Base-by-base conservation (phyloP, 2,797 vertebrate genomes). In the Streptopelia turtur region DNA sequence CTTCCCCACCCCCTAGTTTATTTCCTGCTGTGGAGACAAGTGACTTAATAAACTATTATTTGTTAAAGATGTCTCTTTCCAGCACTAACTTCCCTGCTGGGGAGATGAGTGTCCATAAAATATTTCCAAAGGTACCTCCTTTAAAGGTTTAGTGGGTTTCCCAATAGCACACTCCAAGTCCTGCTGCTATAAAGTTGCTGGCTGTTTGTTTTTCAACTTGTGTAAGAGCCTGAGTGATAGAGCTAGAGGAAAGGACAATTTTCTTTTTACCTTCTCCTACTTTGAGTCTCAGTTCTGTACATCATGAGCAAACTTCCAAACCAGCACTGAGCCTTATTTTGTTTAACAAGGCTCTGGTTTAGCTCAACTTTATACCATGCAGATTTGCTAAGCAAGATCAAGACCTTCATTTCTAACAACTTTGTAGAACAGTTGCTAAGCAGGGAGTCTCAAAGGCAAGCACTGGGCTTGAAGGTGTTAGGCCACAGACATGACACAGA, bases 321-420 rank as follows among this genome's bases (percentile, higher is more conserved):
- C 56, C 70, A 93, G 64, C 33, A 41, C 90, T 52, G 49, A 93
- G 60, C 75, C 78, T 89, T 96, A 87, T 92, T 87, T 84, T 82
- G 56, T 95, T 96, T 96, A 96, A 95, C 86, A 94, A 94, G 95
- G 88, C 71, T 96, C 91, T 97, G 95, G 86, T 96, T 96, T 96
- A 92, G 83, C 88, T 96, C 94, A 95, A 84, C 31, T 95, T 94
- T 95, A 95, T 96, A 87, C 81, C 53, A 49, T 31, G 39, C 60
- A 83, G 71, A 61, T 94, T 84, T 87, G 52, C 74, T 83, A 74
- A 94, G 93, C 64, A 89, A 71, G 53, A 92, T 72, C 35, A 49
- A 93, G 77, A 84, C 91, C 83, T 89, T 92, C 76, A 61, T 93
- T 93, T 96, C 74, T 93, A 93, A 82, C 35, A 87, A 89, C 57